Base-by-base conservation (phyloP, 2,888 invertebrate genomes). In the Phalangium opilio region DNA sequence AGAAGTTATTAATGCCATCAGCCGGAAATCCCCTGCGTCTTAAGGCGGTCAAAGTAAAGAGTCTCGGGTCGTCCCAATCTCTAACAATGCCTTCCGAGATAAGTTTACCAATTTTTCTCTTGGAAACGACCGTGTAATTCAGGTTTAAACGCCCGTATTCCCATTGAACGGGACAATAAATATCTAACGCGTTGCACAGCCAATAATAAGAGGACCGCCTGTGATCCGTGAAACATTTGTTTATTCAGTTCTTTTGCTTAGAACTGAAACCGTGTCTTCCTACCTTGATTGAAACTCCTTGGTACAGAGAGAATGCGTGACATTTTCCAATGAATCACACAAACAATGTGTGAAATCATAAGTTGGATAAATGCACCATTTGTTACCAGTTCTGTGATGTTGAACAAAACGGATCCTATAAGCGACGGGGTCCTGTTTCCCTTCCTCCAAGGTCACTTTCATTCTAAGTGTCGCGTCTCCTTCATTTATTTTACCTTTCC, bases 101-200 rank as follows among this genome's bases (percentile, higher is more conserved):
- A 1, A 99, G 75, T 67, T 91, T 95, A 1, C 76, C 85, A 57
- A 99, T 98, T 72, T 99, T 99, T 56, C 98, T 75, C 67, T 99
- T 99, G 0, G 96, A 96, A 0, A 98, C 93, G 2, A 99, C 86
- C 0, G 98, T 89, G 63, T 96, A 96, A 67, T 86, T 83, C 50
- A 99, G 78, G 65, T 96, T 98, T 2, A 99, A 73, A 43, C 98
- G 73, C 0, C 95, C 95, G 66, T 96, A 99, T 67, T 99, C 98
- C 96, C 98, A 98, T 65, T 96, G 96, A 0, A 99, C 98, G 0
- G 98, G 98, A 61, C 98, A 98, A 67, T 99, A 99, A 53, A 95
- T 79, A 56, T 86, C 82, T 10, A 99, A 71, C 0, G 89, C 83
- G 70, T 99, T 99, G 64, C 98, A 99, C 19, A 99, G 70, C 98